Conservation (phyloP, 2,888 invertebrate genomes). For the Pseudeuparius sepicola region DNA sequence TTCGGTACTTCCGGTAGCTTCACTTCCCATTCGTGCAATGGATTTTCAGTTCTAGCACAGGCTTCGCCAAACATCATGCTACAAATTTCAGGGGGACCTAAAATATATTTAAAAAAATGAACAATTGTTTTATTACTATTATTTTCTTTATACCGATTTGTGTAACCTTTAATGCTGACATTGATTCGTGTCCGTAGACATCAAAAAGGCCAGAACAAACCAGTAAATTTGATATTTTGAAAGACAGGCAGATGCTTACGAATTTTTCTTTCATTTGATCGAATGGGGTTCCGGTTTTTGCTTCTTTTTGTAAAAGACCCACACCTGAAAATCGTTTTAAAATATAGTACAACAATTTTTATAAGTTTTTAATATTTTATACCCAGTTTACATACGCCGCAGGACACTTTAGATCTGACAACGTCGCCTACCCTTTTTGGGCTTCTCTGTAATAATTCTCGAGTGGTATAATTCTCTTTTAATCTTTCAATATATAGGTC, state of each 20-base stretch:
- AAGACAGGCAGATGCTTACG: conserved; percentile 70
- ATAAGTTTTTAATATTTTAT: conserved; percentile 12
- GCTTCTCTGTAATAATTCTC: conserved; percentile 14
- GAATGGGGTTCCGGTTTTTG: conserved; percentile 65
- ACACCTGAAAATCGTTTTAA: conserved; percentile 45
- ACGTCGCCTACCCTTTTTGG: conserved; percentile 27
- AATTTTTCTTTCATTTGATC: conserved; percentile 73
- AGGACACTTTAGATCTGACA: conserved; percentile 27
- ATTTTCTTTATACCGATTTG: conserved; percentile 26
- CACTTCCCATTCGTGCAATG: conserved; percentile 80
- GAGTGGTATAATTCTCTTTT: conserved; percentile 12
- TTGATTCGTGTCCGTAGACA: conserved; percentile 60
- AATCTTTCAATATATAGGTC: conserved; percentile 19
- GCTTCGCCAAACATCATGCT: conserved; percentile 83
- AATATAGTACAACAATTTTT: conserved; percentile 2
- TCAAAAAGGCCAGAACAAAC: conserved; percentile 82
- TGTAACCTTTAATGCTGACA: conserved; percentile 31
- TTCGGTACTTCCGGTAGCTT: conserved; percentile 75
- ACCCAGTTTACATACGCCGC: conserved; percentile 28
- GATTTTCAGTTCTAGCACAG: conserved; percentile 78
- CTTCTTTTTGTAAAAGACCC: conserved; percentile 62
- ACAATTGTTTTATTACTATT: no score
- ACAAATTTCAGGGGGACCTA: conserved; percentile 79
- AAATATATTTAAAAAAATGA: conserved; percentile 8
- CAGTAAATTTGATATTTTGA: conserved; percentile 72